phyloP scores from a whole-genome alignment of 1,140 invertebrate species.

The Drosophila rhopaloa region DNA sequence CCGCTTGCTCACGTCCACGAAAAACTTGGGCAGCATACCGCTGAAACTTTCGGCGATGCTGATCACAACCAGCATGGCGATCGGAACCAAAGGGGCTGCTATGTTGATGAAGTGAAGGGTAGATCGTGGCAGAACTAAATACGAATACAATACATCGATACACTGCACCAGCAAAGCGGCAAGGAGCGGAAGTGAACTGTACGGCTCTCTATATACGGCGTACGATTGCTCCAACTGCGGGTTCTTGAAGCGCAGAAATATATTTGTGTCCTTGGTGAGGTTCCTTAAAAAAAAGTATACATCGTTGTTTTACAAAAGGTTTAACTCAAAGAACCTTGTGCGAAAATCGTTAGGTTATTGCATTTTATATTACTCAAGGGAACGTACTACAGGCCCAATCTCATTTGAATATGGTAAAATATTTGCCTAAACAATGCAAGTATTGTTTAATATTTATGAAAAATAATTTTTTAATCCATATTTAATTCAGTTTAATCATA shows the following conservation, averaged over 20 bases:
- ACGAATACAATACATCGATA: conserved; percentile 86
- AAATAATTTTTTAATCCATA: no score
- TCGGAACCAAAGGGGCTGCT: conserved; percentile 85
- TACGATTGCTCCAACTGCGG: conserved; percentile 88
- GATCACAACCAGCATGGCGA: conserved; percentile 85
- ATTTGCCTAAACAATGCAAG: no score
- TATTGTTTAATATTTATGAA: no score
- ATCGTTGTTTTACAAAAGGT: no score
- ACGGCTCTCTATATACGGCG: conserved; percentile 88
- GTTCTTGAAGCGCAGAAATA: conserved; percentile 88
- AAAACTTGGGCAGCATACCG: conserved; percentile 83
- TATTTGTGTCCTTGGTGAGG: conserved; percentile 88
- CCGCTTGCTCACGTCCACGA: conserved; percentile 85
- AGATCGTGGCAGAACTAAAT: conserved; percentile 86
- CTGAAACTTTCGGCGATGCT: conserved; percentile 86
- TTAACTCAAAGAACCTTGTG: no score
- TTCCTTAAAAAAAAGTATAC: conserved; percentile 84
- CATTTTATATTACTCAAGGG: no score
- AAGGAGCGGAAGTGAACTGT: conserved; percentile 87
- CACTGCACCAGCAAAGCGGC: conserved; percentile 88
- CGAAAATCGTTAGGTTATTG: no score
- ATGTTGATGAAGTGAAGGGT: conserved; percentile 84
- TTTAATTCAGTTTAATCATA: no score
- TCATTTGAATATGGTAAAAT: no score
- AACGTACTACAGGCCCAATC: no score